Conservation (phyloP, 2,888 invertebrate genomes). For the Noctuana brunneofusca region DNA sequence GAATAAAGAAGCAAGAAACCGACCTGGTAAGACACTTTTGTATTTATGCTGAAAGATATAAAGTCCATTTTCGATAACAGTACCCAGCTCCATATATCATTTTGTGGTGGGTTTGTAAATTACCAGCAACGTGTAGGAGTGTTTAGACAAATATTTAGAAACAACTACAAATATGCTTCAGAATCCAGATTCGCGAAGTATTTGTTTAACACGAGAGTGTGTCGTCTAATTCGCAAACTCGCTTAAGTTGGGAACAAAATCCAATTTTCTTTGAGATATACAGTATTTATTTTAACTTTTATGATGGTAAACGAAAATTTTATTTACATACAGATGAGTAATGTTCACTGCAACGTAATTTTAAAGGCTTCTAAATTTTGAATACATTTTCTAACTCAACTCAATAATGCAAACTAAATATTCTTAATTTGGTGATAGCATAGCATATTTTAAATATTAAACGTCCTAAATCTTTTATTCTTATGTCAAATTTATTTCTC, state of each 20-base stretch:
- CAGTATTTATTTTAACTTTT: slow-evolving; percentile 6
- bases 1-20: neutral
- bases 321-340: neutral
- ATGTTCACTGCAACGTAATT: neutral
- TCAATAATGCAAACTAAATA: no score
- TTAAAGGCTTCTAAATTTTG: neutral
- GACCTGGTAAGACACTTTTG: neutral
- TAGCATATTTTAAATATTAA: no score
- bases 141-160: slow-evolving; percentile 30
- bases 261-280: slow-evolving; percentile 10
- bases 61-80: neutral
- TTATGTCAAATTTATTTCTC: no score
- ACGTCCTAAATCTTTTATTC: no score
- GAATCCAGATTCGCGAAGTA: slow-evolving; percentile 17
- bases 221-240: slow-evolving; percentile 8
- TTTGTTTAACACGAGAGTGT: slow-evolving; percentile 16
- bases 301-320: slow-evolving; percentile 1
- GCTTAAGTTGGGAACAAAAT: slow-evolving; percentile 6
- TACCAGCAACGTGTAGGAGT: slow-evolving; percentile 12
- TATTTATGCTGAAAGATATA: neutral
- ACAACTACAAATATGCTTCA: slow-evolving; percentile 23
- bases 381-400: no score
- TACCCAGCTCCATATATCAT: neutral
- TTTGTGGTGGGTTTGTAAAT: neutral
- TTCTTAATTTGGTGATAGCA: no score